Conservation (phyloP, 2,888 invertebrate species). For the Sceliomorpha sp. region DNA sequence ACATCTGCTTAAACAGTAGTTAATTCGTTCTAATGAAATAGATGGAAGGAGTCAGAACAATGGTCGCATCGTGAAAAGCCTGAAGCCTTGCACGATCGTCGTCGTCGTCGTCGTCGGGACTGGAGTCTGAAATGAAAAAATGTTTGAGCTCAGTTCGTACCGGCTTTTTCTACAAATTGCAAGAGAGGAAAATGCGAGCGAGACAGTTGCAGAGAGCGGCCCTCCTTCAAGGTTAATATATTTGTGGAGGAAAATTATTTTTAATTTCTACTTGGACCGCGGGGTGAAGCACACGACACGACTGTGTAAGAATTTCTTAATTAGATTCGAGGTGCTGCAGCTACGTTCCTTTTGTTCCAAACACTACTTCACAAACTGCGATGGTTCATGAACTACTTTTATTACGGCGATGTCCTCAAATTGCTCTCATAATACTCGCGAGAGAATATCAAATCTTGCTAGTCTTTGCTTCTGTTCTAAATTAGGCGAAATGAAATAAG, state of each 20-base stretch:
- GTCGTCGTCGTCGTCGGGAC: slow-evolving; percentile 10
- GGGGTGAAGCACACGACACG: slow-evolving; percentile 63
- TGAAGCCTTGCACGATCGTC: slow-evolving; percentile 46
- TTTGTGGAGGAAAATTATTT: slow-evolving; percentile 76
- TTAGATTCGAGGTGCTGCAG: slow-evolving; percentile 70
- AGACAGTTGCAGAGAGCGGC: slow-evolving; percentile 47
- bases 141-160: slow-evolving; percentile 21
- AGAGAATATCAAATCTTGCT: slow-evolving; percentile 47
- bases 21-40: slow-evolving; percentile 52
- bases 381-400: slow-evolving; percentile 56
- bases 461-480: slow-evolving; percentile 31
- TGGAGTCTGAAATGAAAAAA: slow-evolving; percentile 45
- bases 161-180: slow-evolving; percentile 66
- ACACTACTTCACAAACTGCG: slow-evolving; percentile 61
- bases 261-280: slow-evolving; percentile 67
- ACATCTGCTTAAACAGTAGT: slow-evolving; percentile 41
- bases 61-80: slow-evolving; percentile 38
- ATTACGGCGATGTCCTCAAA: slow-evolving; percentile 50
- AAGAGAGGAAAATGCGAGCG: slow-evolving; percentile 49
- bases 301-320: slow-evolving; percentile 77
- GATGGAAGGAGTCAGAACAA: slow-evolving; percentile 34
- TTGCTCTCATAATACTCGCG: slow-evolving; percentile 40
- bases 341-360: slow-evolving; percentile 64
- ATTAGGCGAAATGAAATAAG: slow-evolving; percentile 43
- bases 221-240: slow-evolving; percentile 69